Evolutionary conservation across 2,888 invertebrate species (phyloP).

Genomic region (Conomelus anceps): DNA sequence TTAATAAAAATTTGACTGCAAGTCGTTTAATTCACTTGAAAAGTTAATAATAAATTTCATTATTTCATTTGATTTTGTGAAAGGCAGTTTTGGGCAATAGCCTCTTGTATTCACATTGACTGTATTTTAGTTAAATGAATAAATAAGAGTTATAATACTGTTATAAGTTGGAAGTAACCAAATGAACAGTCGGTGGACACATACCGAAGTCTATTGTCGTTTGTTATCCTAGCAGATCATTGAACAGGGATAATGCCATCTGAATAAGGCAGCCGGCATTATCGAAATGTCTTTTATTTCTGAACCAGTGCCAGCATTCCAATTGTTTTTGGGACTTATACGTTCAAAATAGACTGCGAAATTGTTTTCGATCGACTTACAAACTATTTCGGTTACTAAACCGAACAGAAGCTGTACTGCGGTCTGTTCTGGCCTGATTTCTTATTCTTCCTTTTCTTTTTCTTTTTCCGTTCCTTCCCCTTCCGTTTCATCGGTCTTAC

Average conservation of each 20-base stretch:
- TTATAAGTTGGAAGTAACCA: too few relatives aligned
- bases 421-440: background rate
- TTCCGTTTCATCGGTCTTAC: too few relatives aligned
- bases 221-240: background rate
- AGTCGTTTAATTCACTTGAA: too few relatives aligned
- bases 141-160: too few relatives aligned
- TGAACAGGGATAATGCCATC: background rate
- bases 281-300: background rate
- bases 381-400: background rate
- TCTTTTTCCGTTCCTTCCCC: background rate
- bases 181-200: background rate
- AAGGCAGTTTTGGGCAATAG: too few relatives aligned
- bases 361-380: background rate
- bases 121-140: too few relatives aligned
- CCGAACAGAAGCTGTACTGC: background rate
- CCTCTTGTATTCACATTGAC: too few relatives aligned
- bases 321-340: background rate
- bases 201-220: background rate
- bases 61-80: too few relatives aligned
- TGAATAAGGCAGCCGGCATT: background rate
- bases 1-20: too few relatives aligned
- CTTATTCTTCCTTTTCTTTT: background rate
- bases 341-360: background rate
- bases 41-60: too few relatives aligned
- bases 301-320: background rate